Percentiles rank a stretch among this genome's conserved stretches.
Evolutionary conservation across 2,113 vertebrate genomes (phyloP).

Genomic region (Ciconia maguari): DNA sequence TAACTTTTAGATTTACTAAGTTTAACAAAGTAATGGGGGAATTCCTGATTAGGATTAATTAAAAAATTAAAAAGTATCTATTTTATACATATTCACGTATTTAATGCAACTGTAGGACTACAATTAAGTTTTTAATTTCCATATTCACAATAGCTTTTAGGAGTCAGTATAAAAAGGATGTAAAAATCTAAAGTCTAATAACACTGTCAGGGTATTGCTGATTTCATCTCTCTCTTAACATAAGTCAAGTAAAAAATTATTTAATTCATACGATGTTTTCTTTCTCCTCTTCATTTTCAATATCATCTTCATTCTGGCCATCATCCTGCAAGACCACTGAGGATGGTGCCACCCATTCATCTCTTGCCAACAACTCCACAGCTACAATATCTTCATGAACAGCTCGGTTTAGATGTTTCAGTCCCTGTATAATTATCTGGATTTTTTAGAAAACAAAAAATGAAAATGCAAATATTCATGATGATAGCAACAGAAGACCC

Average conservation of each 20-base stretch:
- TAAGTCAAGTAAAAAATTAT: not conserved
- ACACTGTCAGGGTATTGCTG: not conserved
- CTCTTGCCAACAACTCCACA: constrained; percentile 83
- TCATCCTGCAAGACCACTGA: constrained; percentile 93
- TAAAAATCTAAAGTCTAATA: not conserved
- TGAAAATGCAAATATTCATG: not conserved
- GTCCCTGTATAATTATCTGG: constrained; percentile 91
- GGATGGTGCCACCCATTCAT: constrained; percentile 87
- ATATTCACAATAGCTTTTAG: not conserved
- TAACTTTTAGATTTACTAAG: not conserved
- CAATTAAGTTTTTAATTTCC: not conserved
- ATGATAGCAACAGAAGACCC: not conserved
- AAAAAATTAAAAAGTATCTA: not conserved
- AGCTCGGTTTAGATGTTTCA: constrained; percentile 91
- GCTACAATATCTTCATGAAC: constrained; percentile 94
- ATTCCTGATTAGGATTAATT: not conserved
- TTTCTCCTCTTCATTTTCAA: constrained; percentile 82
- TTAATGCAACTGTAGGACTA: not conserved
- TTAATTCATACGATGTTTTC: constrained; percentile 71
- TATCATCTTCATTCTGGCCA: constrained; percentile 79
- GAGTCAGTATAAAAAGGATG: not conserved
- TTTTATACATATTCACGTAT: not conserved
- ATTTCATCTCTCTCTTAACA: not conserved
- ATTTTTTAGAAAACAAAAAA: constrained; percentile 9
- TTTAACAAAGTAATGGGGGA: not conserved